Percentiles rank a stretch among this genome's conserved stretches.
These are phyloP conservation scores for Agriopis leucophaearia DNA, from an alignment of 2,888 invertebrate species.

Conservation along the genomic window DNA sequence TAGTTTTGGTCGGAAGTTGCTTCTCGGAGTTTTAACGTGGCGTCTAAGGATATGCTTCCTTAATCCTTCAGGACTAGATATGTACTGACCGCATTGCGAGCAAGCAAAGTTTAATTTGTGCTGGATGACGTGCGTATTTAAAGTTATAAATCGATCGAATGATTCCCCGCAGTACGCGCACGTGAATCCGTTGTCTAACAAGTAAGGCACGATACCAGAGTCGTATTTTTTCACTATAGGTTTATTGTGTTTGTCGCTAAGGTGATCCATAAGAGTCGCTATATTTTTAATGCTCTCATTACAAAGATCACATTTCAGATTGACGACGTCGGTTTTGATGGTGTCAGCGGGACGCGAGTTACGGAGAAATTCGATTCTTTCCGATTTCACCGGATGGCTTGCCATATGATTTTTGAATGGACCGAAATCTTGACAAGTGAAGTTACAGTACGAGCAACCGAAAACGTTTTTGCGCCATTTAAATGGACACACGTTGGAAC, in stretches of 20 bases:
- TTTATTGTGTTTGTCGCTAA: constrained; percentile 43
- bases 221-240: constrained; percentile 54
- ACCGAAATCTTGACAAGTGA: constrained; percentile 66
- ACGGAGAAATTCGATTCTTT: constrained; percentile 54
- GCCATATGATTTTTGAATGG: constrained; percentile 62
- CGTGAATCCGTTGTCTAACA: constrained; percentile 58
- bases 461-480: constrained; percentile 67
- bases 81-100: constrained; percentile 25
- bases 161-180: constrained; percentile 67
- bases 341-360: constrained; percentile 42
- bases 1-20: constrained; percentile 22
- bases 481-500: constrained; percentile 75
- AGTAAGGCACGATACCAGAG: constrained; percentile 65
- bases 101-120: constrained; percentile 28
- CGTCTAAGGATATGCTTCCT: constrained; percentile 26
- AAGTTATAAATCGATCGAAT: constrained; percentile 68
- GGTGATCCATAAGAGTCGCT: constrained; percentile 65
- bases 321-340: constrained; percentile 71
- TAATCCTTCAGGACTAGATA: constrained; percentile 18
- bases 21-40: constrained; percentile 24
- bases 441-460: constrained; percentile 69
- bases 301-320: constrained; percentile 69
- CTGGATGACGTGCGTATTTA: constrained; percentile 66
- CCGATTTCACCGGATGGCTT: constrained; percentile 56
- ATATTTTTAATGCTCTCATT: constrained; percentile 53